Evolutionary conservation across 2,888 invertebrate species (phyloP), one percentile per base, ranked within the genome.

Genomic region (Dasypolia templi): DNA sequence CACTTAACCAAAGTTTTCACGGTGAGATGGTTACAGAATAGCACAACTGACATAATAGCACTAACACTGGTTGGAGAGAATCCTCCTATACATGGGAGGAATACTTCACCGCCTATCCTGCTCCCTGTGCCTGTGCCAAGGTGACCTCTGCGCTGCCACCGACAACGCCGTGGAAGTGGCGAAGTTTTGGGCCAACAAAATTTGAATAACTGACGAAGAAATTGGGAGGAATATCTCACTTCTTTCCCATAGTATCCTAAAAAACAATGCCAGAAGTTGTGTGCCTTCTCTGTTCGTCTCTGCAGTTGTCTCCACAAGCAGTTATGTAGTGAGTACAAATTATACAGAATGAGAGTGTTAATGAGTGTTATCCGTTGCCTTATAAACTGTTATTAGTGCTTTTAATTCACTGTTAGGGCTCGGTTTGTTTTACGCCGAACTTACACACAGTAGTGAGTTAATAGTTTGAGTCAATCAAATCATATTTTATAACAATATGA

Each of bases 341-440:
- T 77, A 82, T 32, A 44, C 72, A 32, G 75, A 63, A 79, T 66
- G 71, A 46, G 69, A 84, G 87, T 78, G 86, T 68, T 86, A 86
- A 86, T 87, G 75, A 83, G 72, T 73, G 77, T 76, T 86, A 87
- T 86, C 87, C 86, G 86, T 75, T 73, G 79, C 75, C 64, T 84
- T 77, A 75, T 80, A 75, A 81, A 77, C 65, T 65, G 72, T 75
- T 81, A 77, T 86, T 86, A 85, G 73, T 79, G 75, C 72, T 78
- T 85, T 82, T 77, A 80, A 86, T 86, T 81, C 75, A 49, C 55
- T 75, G 55, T 81, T 77, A 83, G 70, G 83, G 46, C 26, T 32
- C 22, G 3, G 64, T 64, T 79, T 84, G 75, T 77, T 79, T 74
- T 75, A 68, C 59, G 72, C 76, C 17, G 55, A 69, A 66, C 2